Evolutionary conservation across 2,888 invertebrate species (phyloP).

Genomic region (Drosophila mimica): DNA sequence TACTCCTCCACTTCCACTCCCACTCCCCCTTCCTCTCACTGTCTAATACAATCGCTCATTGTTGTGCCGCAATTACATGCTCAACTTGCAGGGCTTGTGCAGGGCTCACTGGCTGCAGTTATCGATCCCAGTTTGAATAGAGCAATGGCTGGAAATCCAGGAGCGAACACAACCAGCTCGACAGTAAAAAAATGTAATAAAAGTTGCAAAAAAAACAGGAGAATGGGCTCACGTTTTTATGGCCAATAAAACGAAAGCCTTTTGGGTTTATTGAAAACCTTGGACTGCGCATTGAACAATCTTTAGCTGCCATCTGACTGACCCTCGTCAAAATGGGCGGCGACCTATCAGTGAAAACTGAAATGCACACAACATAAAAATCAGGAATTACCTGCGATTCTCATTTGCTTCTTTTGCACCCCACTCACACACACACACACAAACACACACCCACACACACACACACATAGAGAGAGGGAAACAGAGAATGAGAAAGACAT

Average conservation of each 20-base stretch:
- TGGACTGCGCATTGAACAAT: slow-evolving; percentile 66
- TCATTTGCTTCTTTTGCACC: slow-evolving; percentile 30
- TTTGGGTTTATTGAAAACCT: slow-evolving; percentile 73
- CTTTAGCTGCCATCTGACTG: slow-evolving; percentile 50
- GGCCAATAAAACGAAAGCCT: slow-evolving; percentile 70
- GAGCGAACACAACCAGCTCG: slow-evolving; percentile 11
- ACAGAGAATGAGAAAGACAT: background rate
- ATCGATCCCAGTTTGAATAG: slow-evolving; percentile 28
- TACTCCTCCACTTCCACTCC: background rate
- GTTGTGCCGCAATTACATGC: slow-evolving; percentile 62
- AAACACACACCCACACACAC: background rate
- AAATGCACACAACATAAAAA: slow-evolving; percentile 71
- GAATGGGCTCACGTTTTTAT: slow-evolving; percentile 59
- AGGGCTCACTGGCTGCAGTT: slow-evolving; percentile 22
- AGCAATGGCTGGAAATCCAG: slow-evolving; percentile 39
- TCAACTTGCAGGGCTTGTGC: slow-evolving; percentile 44
- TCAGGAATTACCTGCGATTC: slow-evolving; percentile 60
- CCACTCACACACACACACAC: background rate
- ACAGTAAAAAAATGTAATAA: slow-evolving; percentile 51
- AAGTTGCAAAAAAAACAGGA: slow-evolving; percentile 20
- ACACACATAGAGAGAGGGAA: background rate
- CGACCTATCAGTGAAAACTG: slow-evolving; percentile 35
- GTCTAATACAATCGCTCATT: slow-evolving; percentile 64
- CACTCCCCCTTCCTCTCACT: slow-evolving; percentile 13
- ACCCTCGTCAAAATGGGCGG: slow-evolving; percentile 37